A percentile compares a stretch with the other conserved stretches of the same genome.
These are phyloP conservation scores for Xylophagus ater DNA, from an alignment of 2,888 invertebrate species.

Conservation along the genomic window DNA sequence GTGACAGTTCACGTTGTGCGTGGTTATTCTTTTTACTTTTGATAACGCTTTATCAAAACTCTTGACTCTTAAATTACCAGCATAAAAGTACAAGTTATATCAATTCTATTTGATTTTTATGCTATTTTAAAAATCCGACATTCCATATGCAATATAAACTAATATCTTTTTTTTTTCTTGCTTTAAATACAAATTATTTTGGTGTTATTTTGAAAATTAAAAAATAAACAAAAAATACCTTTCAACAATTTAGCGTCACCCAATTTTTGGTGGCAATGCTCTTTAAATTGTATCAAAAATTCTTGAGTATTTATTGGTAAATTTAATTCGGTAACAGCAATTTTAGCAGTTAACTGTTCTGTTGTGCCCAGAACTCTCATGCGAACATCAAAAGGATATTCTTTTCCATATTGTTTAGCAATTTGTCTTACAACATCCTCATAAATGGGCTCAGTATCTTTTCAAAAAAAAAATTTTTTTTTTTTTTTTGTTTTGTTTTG, in stretches of 20 bases:
- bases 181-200: slow-evolving; percentile 1
- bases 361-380: slow-evolving; percentile 65
- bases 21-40: too few relatives aligned
- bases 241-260: slow-evolving; percentile 52
- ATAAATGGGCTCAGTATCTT: slow-evolving; percentile 77
- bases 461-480: slow-evolving; percentile 29
- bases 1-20: too few relatives aligned
- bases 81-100: too few relatives aligned
- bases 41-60: too few relatives aligned
- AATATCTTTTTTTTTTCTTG: slow-evolving; percentile 14
- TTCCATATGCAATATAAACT: neutral
- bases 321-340: slow-evolving; percentile 53
- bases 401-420: slow-evolving; percentile 58
- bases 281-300: slow-evolving; percentile 50
- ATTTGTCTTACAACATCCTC: slow-evolving; percentile 59
- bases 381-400: slow-evolving; percentile 69
- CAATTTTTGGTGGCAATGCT: slow-evolving; percentile 49
- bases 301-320: slow-evolving; percentile 57
- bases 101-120: too few relatives aligned
- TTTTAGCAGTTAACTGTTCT: slow-evolving; percentile 55
- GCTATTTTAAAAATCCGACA: too few relatives aligned
- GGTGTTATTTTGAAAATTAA: too few relatives aligned
- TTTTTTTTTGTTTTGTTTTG: slow-evolving; percentile 9
- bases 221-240: slow-evolving; percentile 51
- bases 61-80: too few relatives aligned